These are phyloP conservation scores for Carlito syrichta DNA, from an alignment of 2,113 vertebrate species.

Conservation along the genomic window DNA sequence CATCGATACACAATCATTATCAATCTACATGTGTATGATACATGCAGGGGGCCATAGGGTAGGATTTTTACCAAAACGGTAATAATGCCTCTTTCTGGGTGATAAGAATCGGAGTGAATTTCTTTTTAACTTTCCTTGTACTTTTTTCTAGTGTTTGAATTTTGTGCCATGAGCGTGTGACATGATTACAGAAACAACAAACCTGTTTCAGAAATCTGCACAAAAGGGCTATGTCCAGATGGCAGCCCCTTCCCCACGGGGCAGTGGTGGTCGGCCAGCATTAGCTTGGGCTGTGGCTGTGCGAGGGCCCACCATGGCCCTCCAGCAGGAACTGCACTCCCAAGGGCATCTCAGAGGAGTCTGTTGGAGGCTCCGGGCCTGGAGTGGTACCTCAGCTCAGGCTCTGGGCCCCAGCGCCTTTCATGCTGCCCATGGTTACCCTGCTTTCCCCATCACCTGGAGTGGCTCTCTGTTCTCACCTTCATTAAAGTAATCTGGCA, in stretches of 20 bases:
- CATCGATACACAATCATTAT: accelerated
- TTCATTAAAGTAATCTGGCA: too few species aligned
- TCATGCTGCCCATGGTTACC: accelerated
- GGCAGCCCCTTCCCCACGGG: neutral
- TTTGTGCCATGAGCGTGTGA: accelerated
- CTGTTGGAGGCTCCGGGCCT: too few species aligned
- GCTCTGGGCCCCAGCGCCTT: accelerated
- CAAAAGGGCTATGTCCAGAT: accelerated
- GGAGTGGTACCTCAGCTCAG: accelerated
- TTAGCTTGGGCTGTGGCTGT: neutral
- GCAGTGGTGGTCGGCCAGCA: neutral
- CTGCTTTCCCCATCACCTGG: accelerated
- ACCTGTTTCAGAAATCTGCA: neutral
- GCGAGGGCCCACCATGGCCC: accelerated
- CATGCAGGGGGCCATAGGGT: accelerated
- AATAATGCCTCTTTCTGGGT: neutral
- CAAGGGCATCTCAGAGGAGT: neutral
- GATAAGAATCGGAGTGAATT: neutral
- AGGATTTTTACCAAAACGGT: neutral
- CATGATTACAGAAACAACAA: neutral
- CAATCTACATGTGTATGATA: accelerated
- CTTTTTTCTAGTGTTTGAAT: neutral
- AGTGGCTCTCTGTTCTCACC: neutral
- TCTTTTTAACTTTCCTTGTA: neutral
- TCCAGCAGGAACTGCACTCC: neutral